A percentile compares a stretch with the other conserved stretches of the same genome.
These are phyloP conservation scores for Philaenus spumarius DNA, from an alignment of 1,140 invertebrate species.

Conservation along the genomic window DNA sequence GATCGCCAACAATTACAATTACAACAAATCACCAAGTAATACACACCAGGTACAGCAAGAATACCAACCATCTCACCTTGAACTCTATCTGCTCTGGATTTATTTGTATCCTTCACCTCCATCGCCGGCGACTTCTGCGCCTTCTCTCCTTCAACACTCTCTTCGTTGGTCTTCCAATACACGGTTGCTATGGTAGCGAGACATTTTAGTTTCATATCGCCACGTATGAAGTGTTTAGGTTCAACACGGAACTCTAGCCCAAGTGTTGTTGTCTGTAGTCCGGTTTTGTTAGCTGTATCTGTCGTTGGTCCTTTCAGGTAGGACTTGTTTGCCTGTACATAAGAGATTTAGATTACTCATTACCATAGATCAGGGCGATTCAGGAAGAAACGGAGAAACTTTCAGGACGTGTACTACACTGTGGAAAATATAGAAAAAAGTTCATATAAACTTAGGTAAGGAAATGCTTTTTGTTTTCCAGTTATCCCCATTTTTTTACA, in stretches of 20 bases:
- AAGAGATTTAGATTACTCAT: too few relatives aligned
- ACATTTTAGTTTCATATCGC: slow-evolving; percentile 82
- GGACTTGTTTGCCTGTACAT: slow-evolving; percentile 44
- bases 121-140: slow-evolving; percentile 54
- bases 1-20: too few relatives aligned
- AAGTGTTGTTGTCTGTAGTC: slow-evolving; percentile 62
- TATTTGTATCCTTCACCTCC: slow-evolving; percentile 51
- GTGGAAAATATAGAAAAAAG: too few relatives aligned
- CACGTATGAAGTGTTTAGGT: slow-evolving; percentile 67
- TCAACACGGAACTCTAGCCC: slow-evolving; percentile 65
- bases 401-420: too few relatives aligned
- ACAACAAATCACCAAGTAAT: too few relatives aligned
- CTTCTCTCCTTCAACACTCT: slow-evolving; percentile 66
- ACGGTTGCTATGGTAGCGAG: slow-evolving; percentile 76
- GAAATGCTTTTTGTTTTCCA: too few relatives aligned
- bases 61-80: slow-evolving; percentile 42
- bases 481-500: too few relatives aligned
- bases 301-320: slow-evolving; percentile 46
- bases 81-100: slow-evolving; percentile 43
- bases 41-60: too few relatives aligned
- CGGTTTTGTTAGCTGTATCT: slow-evolving; percentile 48
- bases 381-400: too few relatives aligned
- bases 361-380: too few relatives aligned
- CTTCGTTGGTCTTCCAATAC: slow-evolving; percentile 76
- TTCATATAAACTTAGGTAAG: too few relatives aligned